Evolutionary conservation across 2,888 invertebrate genomes (phyloP).

Genomic region (Hypselothyrea guttata): DNA sequence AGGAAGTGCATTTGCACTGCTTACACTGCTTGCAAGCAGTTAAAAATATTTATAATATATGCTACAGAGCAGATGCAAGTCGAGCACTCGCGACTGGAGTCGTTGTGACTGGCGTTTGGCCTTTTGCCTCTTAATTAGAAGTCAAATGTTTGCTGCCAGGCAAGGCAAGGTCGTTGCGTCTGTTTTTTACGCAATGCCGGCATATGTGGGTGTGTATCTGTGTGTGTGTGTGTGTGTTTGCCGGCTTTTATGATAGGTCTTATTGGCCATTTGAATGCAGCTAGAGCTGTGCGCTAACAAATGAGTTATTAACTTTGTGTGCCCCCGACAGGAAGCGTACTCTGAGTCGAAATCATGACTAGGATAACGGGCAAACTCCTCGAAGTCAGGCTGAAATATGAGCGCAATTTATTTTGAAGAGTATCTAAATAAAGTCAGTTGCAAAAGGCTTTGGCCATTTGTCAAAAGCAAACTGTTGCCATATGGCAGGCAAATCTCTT

Average conservation of each 20-base stretch:
- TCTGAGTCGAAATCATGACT: slow-evolving; percentile 13
- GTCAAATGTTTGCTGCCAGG: slow-evolving; percentile 68
- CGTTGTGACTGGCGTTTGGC: slow-evolving; percentile 34
- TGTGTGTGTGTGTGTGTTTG: slow-evolving; percentile 15
- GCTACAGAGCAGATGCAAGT: not conserved
- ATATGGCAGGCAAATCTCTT: not conserved
- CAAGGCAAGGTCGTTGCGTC: slow-evolving; percentile 57
- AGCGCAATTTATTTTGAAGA: slow-evolving; percentile 4
- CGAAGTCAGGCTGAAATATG: slow-evolving; percentile 1
- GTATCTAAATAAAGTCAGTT: not conserved
- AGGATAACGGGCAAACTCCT: slow-evolving; percentile 11
- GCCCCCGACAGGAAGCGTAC: slow-evolving; percentile 17
- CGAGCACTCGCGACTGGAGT: slow-evolving; percentile 5
- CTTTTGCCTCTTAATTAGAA: slow-evolving; percentile 69
- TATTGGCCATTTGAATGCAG: slow-evolving; percentile 74
- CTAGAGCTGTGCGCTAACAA: slow-evolving; percentile 62
- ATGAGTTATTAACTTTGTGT: slow-evolving; percentile 71
- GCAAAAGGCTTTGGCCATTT: slow-evolving; percentile 1
- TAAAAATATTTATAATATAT: not conserved
- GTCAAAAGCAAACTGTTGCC: slow-evolving; percentile 4
- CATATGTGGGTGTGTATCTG: slow-evolving; percentile 46
- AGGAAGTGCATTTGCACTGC: too few species aligned
- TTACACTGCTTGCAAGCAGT: too few species aligned
- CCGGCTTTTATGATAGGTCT: slow-evolving; percentile 53
- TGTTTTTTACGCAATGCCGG: slow-evolving; percentile 55